phyloP scores from a whole-genome alignment of 2,888 invertebrate genomes.

The Empis livida region DNA sequence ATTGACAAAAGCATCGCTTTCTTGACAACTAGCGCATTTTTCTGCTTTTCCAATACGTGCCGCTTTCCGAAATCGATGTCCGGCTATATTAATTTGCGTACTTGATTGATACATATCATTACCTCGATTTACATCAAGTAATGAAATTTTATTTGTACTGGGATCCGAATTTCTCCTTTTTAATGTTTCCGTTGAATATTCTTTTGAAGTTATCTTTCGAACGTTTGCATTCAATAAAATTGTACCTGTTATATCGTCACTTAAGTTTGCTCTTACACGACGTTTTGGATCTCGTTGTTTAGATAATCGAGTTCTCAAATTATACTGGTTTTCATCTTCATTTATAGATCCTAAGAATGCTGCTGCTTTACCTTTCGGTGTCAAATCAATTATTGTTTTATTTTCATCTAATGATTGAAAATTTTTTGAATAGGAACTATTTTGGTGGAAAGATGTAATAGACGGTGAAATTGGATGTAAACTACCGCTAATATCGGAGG shows the following conservation, averaged over 20 bases:
- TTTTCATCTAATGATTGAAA: slow-evolving; percentile 11
- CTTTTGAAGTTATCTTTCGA: slow-evolving; percentile 7
- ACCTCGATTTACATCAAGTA: slow-evolving; percentile 33
- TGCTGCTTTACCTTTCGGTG: slow-evolving; percentile 19
- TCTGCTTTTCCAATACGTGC: slow-evolving; percentile 68
- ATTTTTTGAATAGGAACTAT: slow-evolving; percentile 15
- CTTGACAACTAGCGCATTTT: slow-evolving; percentile 67
- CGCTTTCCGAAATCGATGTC: slow-evolving; percentile 64
- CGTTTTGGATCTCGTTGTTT: slow-evolving; percentile 13
- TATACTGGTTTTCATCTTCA: slow-evolving; percentile 15
- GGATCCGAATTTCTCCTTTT: slow-evolving; percentile 64
- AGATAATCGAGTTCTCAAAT: slow-evolving; percentile 9
- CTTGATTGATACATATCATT: slow-evolving; percentile 29
- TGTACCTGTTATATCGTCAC: slow-evolving; percentile 14
- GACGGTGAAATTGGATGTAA: neutral
- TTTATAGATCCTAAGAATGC: slow-evolving; percentile 20
- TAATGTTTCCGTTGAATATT: slow-evolving; percentile 24
- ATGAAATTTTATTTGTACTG: slow-evolving; percentile 40
- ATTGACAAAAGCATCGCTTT: slow-evolving; percentile 68
- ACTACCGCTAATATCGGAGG: neutral
- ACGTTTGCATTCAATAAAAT: slow-evolving; percentile 9
- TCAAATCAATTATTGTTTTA: slow-evolving; percentile 5
- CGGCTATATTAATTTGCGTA: slow-evolving; percentile 51
- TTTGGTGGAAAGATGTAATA: slow-evolving; percentile 10
- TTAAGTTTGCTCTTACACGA: slow-evolving; percentile 19